These are phyloP conservation scores for Drosophila neonasuta DNA, from an alignment of 2,888 invertebrate species.

Conservation along the genomic window DNA sequence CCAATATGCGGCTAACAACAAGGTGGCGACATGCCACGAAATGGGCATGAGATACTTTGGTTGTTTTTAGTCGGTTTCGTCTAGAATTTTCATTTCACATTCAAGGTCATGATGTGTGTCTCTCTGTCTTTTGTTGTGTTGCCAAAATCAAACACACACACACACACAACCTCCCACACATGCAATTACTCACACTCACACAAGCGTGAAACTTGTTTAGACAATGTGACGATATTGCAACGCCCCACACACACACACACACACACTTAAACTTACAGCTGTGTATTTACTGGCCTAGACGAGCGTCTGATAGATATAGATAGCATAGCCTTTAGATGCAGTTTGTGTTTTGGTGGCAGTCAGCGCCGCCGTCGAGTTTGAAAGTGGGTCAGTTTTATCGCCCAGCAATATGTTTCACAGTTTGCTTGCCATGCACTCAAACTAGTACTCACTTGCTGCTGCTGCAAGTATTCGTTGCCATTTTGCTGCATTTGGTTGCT, in stretches of 20 bases:
- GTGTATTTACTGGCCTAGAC: slow-evolving; percentile 53
- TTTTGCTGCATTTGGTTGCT: slow-evolving; percentile 50
- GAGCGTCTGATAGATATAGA: slow-evolving; percentile 4
- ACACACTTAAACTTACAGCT: background rate
- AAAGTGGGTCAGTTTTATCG: slow-evolving; percentile 77
- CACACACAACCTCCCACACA: slow-evolving; percentile 1
- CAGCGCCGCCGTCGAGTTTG: slow-evolving; percentile 21
- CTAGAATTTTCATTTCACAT: slow-evolving; percentile 64
- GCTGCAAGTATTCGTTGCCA: slow-evolving; percentile 22
- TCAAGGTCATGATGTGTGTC: slow-evolving; percentile 48
- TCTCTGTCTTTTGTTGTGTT: slow-evolving; percentile 26
- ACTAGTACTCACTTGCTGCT: slow-evolving; percentile 29
- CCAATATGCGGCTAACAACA: slow-evolving; percentile 13
- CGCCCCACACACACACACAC: background rate
- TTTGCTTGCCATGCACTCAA: slow-evolving; percentile 30
- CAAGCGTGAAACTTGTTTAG: slow-evolving; percentile 26
- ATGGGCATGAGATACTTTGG: slow-evolving; percentile 12
- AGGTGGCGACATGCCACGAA: slow-evolving; percentile 48
- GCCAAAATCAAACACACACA: slow-evolving; percentile 36
- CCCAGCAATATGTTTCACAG: slow-evolving; percentile 32
- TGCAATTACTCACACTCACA: background rate
- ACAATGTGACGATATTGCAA: slow-evolving; percentile 28
- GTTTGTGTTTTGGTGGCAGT: slow-evolving; percentile 30
- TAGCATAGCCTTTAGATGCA: slow-evolving; percentile 45
- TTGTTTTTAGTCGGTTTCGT: slow-evolving; percentile 27